Evolutionary conservation across 1,140 invertebrate genomes (phyloP), one percentile per base, ranked within the genome.

Genomic region (Euura lappo): DNA sequence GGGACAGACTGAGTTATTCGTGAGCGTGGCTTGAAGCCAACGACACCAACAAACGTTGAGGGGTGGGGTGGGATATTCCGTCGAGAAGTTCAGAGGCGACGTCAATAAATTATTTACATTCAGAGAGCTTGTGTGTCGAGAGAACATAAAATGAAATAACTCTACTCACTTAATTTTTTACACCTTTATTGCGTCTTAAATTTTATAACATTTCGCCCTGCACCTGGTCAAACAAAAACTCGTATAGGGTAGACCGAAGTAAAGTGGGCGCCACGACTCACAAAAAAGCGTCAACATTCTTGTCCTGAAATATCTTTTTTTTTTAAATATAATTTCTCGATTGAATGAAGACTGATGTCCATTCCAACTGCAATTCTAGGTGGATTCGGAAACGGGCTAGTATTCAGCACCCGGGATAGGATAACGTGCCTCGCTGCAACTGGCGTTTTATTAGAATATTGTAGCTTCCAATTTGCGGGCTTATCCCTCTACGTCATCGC

Each of bases 11-110:
- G 47, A n/a, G 45, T 11, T 47, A 76, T 76, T 76, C 72, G 72
- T 69, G 75, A 47, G 75, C 70, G 64, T 74, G 75, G 75, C 75
- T 68, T 68, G 45, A 45, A 68, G 75, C 75, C 75, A 74, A 72
- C 71, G 67, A 74, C 44, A 73, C 8, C 44, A 42, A 42, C 45
- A 46, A 42, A 51, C 42, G 69, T 45, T 42, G 68, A 10, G 45
- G 66, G 44, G 71, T 2, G 69, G 8, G 65, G 65, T 28, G 28
- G 28, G 28, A 28, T 28, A 28, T 28, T 46, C 44, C 6, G 70
- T 66, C 64, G 51, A 60, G 51, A n/a, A 8, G 51, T 60, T 60
- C 28, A 11, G 8, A 60, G 51, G 10, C 51, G 3, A 28, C 51
- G 51, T 60, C 51, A 60, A 60, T 60, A 60, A 60, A 60, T 60